Percentiles rank a stretch among this genome's conserved stretches.
Evolutionary conservation across 2,113 vertebrate species (phyloP).

Genomic region (Paracanthobrama guichenoti): DNA sequence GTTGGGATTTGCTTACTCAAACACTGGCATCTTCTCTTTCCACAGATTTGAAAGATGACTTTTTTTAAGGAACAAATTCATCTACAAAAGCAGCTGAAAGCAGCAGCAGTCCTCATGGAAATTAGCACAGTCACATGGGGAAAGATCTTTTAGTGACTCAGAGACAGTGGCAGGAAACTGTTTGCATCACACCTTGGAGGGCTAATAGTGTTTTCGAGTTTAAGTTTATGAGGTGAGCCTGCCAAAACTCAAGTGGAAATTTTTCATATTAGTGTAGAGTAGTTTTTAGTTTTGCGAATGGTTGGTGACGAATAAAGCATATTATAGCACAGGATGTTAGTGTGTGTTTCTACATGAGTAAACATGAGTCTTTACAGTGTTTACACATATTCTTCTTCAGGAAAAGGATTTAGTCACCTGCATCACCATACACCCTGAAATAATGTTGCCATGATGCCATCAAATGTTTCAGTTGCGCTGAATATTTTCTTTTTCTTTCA

Average conservation of each 20-base stretch:
- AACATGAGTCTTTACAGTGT: not conserved
- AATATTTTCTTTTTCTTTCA: not conserved
- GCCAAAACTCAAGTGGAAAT: slow-evolving; percentile 26
- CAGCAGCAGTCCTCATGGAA: not conserved
- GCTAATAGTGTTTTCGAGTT: not conserved
- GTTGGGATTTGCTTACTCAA: not conserved
- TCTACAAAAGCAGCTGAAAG: slow-evolving; percentile 4
- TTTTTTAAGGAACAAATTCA: not conserved
- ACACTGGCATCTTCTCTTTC: not conserved
- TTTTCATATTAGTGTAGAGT: not conserved
- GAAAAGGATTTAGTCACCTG: slow-evolving; percentile 3
- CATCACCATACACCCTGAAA: not conserved
- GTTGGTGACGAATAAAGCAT: not conserved
- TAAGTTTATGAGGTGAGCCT: slow-evolving; percentile 8
- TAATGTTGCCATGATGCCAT: not conserved
- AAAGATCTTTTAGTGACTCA: slow-evolving; percentile 9
- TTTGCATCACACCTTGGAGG: slow-evolving; percentile 25
- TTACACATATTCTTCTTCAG: not conserved
- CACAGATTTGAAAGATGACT: not conserved
- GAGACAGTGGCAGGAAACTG: slow-evolving; percentile 23
- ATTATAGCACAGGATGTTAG: not conserved
- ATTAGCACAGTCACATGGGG: slow-evolving; percentile 10
- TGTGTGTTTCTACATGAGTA: not conserved
- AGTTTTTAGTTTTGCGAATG: not conserved
- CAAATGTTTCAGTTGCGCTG: not conserved